Percentiles rank a stretch among this genome's conserved stretches.
These are phyloP conservation scores for Dipodomys spectabilis DNA, from an alignment of 2,113 vertebrate genomes.

Conservation along the genomic window DNA sequence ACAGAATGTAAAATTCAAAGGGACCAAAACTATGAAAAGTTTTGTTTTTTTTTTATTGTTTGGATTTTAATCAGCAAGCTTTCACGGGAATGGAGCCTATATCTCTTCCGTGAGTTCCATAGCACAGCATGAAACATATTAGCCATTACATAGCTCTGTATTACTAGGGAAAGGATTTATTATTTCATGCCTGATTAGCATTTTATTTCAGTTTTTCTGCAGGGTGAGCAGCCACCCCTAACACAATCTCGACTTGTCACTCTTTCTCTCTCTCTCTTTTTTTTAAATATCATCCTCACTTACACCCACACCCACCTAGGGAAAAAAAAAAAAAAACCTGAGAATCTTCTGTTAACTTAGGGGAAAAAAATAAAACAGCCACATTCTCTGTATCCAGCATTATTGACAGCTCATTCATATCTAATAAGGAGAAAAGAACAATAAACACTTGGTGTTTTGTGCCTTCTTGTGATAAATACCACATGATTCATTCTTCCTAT, in stretches of 20 bases:
- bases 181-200: slow-evolving; percentile 32
- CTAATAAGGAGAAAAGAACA: slow-evolving; percentile 27
- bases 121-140: background rate
- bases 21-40: slow-evolving; percentile 40
- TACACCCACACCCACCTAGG: background rate
- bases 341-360: slow-evolving; percentile 25
- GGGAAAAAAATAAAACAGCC: slow-evolving; percentile 6
- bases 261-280: background rate
- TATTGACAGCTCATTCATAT: slow-evolving; percentile 21
- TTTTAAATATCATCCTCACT: background rate
- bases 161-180: background rate
- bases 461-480: slow-evolving; percentile 47
- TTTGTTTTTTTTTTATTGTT: slow-evolving; percentile 51
- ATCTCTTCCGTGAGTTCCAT: background rate
- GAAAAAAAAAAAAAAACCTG: background rate
- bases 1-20: slow-evolving; percentile 67
- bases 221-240: background rate
- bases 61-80: background rate
- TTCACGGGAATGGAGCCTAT: background rate
- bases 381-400: slow-evolving; percentile 1
- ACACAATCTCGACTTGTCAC: background rate
- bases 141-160: background rate
- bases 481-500: slow-evolving; percentile 42
- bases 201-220: slow-evolving; percentile 3
- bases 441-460: slow-evolving; percentile 42